Evolutionary conservation across 2,113 vertebrate genomes (phyloP), one percentile per base, ranked within the genome.

Genomic region (Microtus ochrogaster): DNA sequence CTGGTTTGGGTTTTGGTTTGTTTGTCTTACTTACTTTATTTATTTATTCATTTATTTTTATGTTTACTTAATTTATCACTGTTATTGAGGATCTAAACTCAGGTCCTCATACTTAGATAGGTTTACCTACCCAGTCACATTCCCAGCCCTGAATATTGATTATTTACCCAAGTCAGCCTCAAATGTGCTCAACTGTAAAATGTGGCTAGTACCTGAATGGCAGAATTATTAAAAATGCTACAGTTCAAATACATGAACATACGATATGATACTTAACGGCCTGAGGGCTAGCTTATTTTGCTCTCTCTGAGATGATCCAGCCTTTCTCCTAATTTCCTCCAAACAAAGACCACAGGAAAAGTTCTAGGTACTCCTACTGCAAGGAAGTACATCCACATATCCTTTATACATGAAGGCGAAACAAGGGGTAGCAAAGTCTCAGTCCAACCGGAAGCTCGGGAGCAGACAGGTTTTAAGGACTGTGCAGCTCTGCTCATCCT

Each of bases 181-280:
- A 78, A 10, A 47, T 91, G 58, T 96, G 66, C 41, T 90, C 30
- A 65, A 63, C 36, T 76, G 4, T 94, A 52, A 94, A 84, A 78
- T 55, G 52, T 39, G 47, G 16, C 12, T 92, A 30, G 52, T 24
- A 33, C 39, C 70, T 68, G 76, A 16, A 82, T 49, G 16, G 41
- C 39, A 94, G 9, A 92, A 87, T 87, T 87, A 55, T 39, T 82
- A 49, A 73, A 36, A 78, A 0, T 63, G 2, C 76, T 65, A 11
- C 5, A 65, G 21, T 49, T 30, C 36, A 78, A 47, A 26, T 65
- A 26, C 33, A 33, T 33, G 17, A 49, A 73, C 19, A 5, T 11
- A 55, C 1, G 28, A n/a, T 13, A 33, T 44, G 30, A 24, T 28
- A 78, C 21, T 65, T 78, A 93, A 55, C 78, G 39, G 28, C 5